phyloP scores from a whole-genome alignment of 2,797 vertebrate genomes.

The Limosa lapponica region DNA sequence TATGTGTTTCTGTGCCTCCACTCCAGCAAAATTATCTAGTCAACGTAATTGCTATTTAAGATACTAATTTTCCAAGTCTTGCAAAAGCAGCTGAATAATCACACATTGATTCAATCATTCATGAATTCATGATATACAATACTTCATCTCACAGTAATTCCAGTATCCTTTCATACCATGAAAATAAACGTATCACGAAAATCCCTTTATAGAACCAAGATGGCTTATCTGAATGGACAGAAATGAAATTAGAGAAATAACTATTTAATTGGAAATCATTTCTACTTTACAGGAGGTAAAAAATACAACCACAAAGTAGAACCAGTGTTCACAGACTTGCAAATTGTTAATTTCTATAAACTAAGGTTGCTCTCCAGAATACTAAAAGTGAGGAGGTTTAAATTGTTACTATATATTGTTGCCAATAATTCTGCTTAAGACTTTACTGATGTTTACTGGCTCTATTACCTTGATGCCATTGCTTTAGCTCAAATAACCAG shows the following conservation, averaged over 20 bases:
- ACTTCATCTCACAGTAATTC: background rate
- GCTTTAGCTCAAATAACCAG: background rate
- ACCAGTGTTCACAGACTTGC: background rate
- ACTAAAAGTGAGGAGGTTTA: background rate
- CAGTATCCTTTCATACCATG: background rate
- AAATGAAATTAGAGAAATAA: background rate
- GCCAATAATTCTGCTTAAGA: background rate
- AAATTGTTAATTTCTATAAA: background rate
- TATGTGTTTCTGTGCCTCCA: rapidly evolving
- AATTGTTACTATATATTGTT: background rate
- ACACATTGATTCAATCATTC: background rate
- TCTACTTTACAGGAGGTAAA: background rate
- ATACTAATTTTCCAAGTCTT: background rate
- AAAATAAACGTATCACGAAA: background rate
- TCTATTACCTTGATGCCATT: background rate
- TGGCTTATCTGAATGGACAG: background rate
- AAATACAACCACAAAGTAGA: background rate
- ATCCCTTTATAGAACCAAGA: background rate
- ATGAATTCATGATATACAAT: background rate
- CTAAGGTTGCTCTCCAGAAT: background rate
- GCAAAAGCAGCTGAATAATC: background rate
- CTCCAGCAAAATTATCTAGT: background rate
- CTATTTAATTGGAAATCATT: background rate
- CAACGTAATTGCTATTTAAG: background rate
- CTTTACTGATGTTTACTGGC: background rate